Evolutionary conservation across 1,140 invertebrate species (phyloP).

Genomic region (Branchinecta lynchi): DNA sequence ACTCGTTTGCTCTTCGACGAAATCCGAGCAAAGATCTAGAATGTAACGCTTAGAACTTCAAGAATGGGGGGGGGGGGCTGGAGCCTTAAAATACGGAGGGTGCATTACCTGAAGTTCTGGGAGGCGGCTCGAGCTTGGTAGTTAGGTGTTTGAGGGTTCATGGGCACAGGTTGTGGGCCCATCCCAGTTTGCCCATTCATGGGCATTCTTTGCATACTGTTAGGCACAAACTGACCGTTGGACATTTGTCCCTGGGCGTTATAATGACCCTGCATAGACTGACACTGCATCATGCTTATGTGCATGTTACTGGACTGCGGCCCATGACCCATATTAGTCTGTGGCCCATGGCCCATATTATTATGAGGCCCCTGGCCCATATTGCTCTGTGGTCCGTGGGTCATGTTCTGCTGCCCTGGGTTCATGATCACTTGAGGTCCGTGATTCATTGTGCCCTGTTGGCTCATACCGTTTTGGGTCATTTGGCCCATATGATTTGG

Average conservation of each 20-base stretch:
- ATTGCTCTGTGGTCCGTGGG: too few species aligned
- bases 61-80: too few species aligned
- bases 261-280: conserved; percentile 2
- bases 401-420: too few species aligned
- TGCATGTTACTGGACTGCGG: background rate
- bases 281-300: conserved; percentile 4
- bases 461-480: background rate
- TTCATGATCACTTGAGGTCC: too few species aligned
- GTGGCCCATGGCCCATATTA: too few species aligned
- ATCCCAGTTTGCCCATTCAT: background rate
- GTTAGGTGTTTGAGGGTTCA: background rate
- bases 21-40: too few species aligned
- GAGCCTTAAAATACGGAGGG: background rate
- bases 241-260: background rate
- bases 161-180: background rate
- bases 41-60: too few species aligned
- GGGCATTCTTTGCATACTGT: conserved; percentile 9
- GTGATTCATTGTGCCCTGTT: background rate
- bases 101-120: background rate
- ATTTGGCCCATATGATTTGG: background rate
- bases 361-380: too few species aligned
- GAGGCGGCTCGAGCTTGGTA: background rate
- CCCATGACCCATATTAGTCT: background rate
- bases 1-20: too few species aligned
- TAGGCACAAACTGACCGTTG: background rate